phyloP scores from a whole-genome alignment of 2,113 vertebrate species.

The Rhynchomys soricoides region DNA sequence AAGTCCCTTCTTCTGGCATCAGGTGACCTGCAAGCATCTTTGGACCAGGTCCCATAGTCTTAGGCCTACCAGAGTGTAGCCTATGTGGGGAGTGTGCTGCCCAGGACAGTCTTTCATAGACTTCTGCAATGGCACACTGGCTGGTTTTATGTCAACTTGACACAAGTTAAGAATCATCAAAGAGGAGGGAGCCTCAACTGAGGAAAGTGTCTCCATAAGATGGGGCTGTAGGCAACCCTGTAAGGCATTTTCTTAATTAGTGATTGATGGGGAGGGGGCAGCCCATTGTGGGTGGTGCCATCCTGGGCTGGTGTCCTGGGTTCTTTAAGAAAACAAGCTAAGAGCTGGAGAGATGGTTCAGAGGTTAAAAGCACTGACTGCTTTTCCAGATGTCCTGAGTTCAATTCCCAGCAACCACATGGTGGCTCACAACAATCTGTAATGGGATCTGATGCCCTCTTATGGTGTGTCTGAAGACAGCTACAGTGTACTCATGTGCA shows the following conservation, averaged over 20 bases:
- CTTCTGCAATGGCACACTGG: not conserved
- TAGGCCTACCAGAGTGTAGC: not conserved
- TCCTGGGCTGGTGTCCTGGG: not conserved
- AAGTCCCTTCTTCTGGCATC: not conserved
- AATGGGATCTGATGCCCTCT: too few species aligned
- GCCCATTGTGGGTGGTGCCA: not conserved
- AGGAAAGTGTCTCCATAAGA: not conserved
- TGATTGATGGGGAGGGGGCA: not conserved
- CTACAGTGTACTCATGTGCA: too few species aligned
- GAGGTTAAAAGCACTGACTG: too few species aligned
- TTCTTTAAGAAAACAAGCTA: not conserved
- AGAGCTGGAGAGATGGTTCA: too few species aligned
- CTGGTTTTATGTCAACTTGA: not conserved
- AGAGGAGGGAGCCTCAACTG: not conserved
- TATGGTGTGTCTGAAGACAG: too few species aligned
- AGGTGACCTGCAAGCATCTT: fast-evolving
- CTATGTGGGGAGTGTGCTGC: too few species aligned
- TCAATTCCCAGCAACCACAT: too few species aligned
- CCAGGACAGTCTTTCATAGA: not conserved
- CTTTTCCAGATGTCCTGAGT: too few species aligned
- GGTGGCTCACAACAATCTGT: too few species aligned
- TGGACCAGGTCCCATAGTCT: not conserved
- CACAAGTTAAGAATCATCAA: not conserved
- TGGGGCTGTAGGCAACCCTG: not conserved
- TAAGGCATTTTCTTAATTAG: not conserved